Base-by-base conservation (phyloP, 2,113 vertebrate species). In the Macrotis lagotis region DNA sequence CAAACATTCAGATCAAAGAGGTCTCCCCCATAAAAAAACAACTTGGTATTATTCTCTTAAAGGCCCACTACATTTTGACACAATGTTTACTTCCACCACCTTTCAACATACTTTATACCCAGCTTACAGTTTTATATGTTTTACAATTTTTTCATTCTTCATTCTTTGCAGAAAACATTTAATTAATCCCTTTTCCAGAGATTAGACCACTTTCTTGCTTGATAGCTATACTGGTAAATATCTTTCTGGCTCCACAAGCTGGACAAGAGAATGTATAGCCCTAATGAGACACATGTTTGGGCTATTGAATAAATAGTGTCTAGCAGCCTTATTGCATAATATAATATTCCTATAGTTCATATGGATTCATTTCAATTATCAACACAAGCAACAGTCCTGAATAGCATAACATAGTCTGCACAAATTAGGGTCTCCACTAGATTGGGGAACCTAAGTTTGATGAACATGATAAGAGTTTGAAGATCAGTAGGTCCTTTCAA, bases 351-450 rank as follows among this genome's bases (percentile, higher is more conserved):
- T n/a, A 5, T 19, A 8, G 83, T 92, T 48, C 26, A 55, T 14
- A 31, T 91, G 52, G 53, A 51, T 89, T 94, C 91, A 90, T 92
- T 93, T 53, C 74, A 95, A 53, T 0, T 25, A 51, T 88, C 89
- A 93, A 59, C 55, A 93, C 50, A 91, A 51, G 47, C 31, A 49
- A 31, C 8, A 37, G 51, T 50, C 89, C 92, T 96, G 37, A 49
- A 95, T 4, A 50, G 55, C 25, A 94, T 44, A 83, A 66, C 31
- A 16, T 88, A 50, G 28, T 91, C 48, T 94, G 28, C 2, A 88
- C 8, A 94, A 31, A n/a, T 48, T 83, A 48, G 24, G 90, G 8
- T 11, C 2, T 83, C n/a, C 59, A 89, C 0, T 59, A 24, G 59
- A 37, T 11, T 90, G 9, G 37, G 48, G 12, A 91, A 88, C 90